Base-by-base conservation (phyloP, 1,140 invertebrate species). In the Drepana arcuata region DNA sequence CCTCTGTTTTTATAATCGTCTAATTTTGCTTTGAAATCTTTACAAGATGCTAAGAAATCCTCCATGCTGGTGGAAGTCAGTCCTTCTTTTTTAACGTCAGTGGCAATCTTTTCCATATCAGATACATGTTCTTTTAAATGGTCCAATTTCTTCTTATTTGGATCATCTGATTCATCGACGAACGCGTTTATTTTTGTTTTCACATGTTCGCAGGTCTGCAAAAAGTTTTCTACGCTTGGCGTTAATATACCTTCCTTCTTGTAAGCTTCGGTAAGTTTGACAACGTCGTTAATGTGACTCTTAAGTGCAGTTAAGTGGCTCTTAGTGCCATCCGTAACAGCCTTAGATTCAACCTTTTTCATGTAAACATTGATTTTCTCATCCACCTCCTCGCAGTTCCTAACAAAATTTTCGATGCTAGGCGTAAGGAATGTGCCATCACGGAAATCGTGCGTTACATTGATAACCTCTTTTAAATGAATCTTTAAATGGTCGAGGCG, bases 1-100 rank as follows among this genome's bases (percentile, higher is more conserved):
- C n/a, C 12, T 34, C 13, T 31, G 5, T 16, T 27, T 23, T 38
- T 49, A 33, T 28, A 30, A 5, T 39, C 16, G 4, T 52, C 34
- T 16, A 56, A 34, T 47, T 54, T 52, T 1, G 13, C 16, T 41
- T 59, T 59, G 29, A 64, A 61, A 27, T 56, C 30, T 38, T 56
- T 47, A 28, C 50, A 58, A 0, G 47, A 35, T 15, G 31, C 28
- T 14, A 55, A 16, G 35, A 57, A 60, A 10, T 51, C 44, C 9
- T 55, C 47, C 4, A 67, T 18, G 37, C 41, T 60, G 7, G 27
- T 16, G 13, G 48, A 35, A 2, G 27, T 27, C 1, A 53, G 13
- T 11, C 48, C 41, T 14, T 45, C 44, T 26, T 45, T 16, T 34
- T 50, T 34, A 4, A 66, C 46, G 3, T 42, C 27, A 25, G 25